Percentiles rank a stretch among this genome's conserved stretches.
phyloP scores from a whole-genome alignment of 2,113 vertebrate genomes.

The Menidia beryllina region DNA sequence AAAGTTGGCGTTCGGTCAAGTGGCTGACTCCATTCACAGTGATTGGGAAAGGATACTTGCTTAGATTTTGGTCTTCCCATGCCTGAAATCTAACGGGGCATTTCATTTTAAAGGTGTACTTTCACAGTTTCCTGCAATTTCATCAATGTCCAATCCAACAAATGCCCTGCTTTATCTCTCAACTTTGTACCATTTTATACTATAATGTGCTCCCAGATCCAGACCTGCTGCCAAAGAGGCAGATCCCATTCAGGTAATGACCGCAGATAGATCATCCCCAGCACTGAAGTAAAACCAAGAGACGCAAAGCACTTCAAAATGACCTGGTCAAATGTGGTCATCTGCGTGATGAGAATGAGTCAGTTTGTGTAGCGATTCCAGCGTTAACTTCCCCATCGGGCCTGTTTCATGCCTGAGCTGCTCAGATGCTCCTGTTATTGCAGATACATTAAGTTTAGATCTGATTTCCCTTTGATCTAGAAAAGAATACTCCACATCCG shows the following conservation, averaged over 20 bases:
- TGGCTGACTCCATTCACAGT: conserved; percentile 26
- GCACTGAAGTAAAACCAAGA: conserved; percentile 46
- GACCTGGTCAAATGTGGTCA: conserved; percentile 69
- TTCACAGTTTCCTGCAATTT: conserved; percentile 10
- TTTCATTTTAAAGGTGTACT: conserved; percentile 6
- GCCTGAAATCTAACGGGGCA: neutral
- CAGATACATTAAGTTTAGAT: conserved; percentile 68
- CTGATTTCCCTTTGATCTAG: conserved; percentile 61
- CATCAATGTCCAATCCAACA: conserved; percentile 5
- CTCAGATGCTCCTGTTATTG: conserved; percentile 62
- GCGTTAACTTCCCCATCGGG: conserved; percentile 64
- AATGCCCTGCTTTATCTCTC: conserved; percentile 14
- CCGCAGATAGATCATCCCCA: conserved; percentile 41
- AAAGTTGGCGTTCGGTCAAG: conserved; percentile 58
- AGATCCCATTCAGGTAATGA: conserved; percentile 47
- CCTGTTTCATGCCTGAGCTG: conserved; percentile 49
- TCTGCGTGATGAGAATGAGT: conserved; percentile 71
- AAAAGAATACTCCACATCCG: conserved; percentile 57
- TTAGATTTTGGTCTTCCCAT: neutral
- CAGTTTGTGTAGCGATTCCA: conserved; percentile 61
- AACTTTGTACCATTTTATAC: conserved; percentile 12
- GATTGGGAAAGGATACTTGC: conserved; percentile 4
- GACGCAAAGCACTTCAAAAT: conserved; percentile 45
- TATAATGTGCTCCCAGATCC: conserved; percentile 20
- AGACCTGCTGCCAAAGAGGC: conserved; percentile 21